Base-by-base conservation (phyloP, 2,113 vertebrate genomes). In the Larimichthys polyactis region DNA sequence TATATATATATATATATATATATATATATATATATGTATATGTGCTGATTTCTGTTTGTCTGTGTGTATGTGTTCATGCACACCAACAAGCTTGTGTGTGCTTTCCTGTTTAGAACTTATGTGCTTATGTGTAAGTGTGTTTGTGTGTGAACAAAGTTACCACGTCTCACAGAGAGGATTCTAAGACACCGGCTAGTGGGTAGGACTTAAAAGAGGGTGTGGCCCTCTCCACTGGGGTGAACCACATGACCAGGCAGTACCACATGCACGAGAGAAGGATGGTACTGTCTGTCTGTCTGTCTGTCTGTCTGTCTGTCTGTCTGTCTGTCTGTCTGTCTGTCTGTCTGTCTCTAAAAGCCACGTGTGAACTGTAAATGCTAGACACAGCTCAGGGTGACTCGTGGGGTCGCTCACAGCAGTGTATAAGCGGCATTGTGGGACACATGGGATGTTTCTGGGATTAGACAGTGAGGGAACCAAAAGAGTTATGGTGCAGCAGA, bases 161-260 rank as follows among this genome's bases (percentile, higher is more conserved):
- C 14, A 64, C 48, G 68, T 79, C 62, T 78, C 73, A 83, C 71
- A 78, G 9, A 84, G 68, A 43, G 63, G 76, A 40, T 76, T 74
- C 72, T 69, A 79, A 64, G 66, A 90, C 66, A 82, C 78, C 19
- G 11, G 75, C 73, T 66, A 59, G 55, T 51, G 52, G 86, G 78
- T 40, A 78, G 67, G 77, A 72, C 57, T 75, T 48, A 20, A 67
- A 74, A 60, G 74, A 81, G 62, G 75, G 14, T 11, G 76, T 58
- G 51, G 80, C 51, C 46, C 67, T 67, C 70, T 79, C 83, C 69
- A 72, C 66, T 82, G 75, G 77, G 69, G 67, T 51, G 65, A 71
- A 81, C 79, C 67, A 90, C 68, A 80, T 79, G 78, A 86, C 59
- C 78, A 87, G 75, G 78, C 79, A 43, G 20, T 82, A 68, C 79